Evolutionary conservation across 53 echinoderm and acorn worm species (phyloP).

Genomic region (Zoroaster sp.): DNA sequence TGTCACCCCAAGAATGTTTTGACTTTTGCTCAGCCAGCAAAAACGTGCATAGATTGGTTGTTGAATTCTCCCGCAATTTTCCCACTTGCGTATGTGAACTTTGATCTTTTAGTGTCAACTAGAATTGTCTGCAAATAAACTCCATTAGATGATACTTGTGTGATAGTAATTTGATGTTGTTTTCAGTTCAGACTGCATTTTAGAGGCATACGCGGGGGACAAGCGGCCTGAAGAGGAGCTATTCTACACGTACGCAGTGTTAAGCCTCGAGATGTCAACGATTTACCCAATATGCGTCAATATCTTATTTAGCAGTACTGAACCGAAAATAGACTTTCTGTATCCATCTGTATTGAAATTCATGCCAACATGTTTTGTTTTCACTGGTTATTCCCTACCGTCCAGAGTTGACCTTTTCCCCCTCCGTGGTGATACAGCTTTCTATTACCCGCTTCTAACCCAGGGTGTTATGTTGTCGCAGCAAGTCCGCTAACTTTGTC

Average conservation of each 20-base stretch:
- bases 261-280: not conserved
- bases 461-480: conserved; percentile 30
- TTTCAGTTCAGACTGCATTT: not conserved
- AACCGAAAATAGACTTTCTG: not conserved
- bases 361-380: conserved; percentile 23
- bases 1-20: too few relatives aligned
- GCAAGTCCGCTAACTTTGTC: conserved; percentile 39
- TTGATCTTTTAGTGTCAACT: not conserved
- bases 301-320: conserved; percentile 12
- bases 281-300: not conserved
- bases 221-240: not conserved
- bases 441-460: conserved; percentile 15
- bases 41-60: too few relatives aligned
- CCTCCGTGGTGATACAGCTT: conserved; percentile 15
- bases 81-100: not conserved
- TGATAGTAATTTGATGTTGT: not conserved
- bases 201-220: conserved; percentile 5
- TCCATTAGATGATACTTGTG: not conserved
- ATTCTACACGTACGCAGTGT: not conserved
- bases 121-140: not conserved
- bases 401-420: conserved; percentile 19
- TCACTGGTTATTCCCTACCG: not conserved
- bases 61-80: not conserved
- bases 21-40: too few relatives aligned
- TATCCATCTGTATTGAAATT: not conserved